Evolutionary conservation across 2,888 invertebrate genomes (phyloP).

Genomic region (Drosophila prolongata): DNA sequence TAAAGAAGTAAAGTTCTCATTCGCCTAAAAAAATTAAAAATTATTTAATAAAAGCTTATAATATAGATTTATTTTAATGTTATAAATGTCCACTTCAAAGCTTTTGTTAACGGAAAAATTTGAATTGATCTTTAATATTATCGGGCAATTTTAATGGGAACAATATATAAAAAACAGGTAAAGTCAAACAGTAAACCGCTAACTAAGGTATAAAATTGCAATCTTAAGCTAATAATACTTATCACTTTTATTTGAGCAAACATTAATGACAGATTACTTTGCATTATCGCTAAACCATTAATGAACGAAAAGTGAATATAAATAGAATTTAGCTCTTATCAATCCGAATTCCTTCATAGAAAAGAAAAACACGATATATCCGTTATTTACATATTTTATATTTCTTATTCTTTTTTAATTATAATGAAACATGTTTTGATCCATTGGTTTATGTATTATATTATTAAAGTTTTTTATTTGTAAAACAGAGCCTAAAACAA

Average conservation of each 20-base stretch:
- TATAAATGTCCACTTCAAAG: not conserved
- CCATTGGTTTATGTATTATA: too few species aligned
- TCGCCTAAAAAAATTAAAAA: too few species aligned
- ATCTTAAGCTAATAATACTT: conserved; percentile 12
- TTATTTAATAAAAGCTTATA: too few species aligned
- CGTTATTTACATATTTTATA: not conserved
- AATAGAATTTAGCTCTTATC: not conserved
- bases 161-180: not conserved
- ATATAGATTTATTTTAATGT: too few species aligned
- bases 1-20: too few species aligned
- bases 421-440: too few species aligned
- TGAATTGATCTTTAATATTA: not conserved
- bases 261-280: conserved; percentile 9
- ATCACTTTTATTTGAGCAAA: not conserved
- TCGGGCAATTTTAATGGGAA: not conserved
- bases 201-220: not conserved
- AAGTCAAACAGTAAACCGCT: not conserved
- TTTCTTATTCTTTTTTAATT: not conserved
- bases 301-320: conserved; percentile 1
- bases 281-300: conserved; percentile 2
- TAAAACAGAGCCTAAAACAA: too few species aligned
- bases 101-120: not conserved
- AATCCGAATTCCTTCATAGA: not conserved
- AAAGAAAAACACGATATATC: not conserved
- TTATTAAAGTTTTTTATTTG: too few species aligned